Conservation (phyloP, 2,888 invertebrate genomes). For the Nesidiocoris tenuis region DNA sequence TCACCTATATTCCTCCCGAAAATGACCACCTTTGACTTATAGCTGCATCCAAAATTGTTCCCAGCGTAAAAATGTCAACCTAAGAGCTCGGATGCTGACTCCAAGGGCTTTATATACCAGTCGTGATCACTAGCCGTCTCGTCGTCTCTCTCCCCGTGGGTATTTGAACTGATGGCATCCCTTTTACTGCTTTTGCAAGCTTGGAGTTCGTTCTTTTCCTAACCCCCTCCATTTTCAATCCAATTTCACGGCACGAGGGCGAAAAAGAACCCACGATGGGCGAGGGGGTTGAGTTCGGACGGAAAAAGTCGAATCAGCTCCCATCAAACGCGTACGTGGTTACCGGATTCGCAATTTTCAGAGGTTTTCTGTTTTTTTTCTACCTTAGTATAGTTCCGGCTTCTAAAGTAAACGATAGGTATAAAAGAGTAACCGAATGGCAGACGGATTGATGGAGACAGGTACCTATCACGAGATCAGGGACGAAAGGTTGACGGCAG, state of each 20-base stretch:
- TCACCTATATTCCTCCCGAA: too few relatives aligned
- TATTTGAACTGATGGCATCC: not conserved
- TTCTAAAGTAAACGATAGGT: not conserved
- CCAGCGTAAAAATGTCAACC: too few relatives aligned
- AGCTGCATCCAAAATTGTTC: too few relatives aligned
- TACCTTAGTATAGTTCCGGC: not conserved
- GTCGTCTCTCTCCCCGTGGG: not conserved
- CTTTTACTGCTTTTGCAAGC: not conserved
- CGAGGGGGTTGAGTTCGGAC: not conserved
- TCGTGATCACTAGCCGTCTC: not conserved
- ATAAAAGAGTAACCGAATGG: not conserved
- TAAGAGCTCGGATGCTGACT: not conserved
- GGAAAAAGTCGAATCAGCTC: not conserved
- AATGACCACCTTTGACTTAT: too few relatives aligned
- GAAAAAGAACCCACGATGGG: not conserved
- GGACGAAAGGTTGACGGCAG: not conserved
- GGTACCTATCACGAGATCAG: not conserved
- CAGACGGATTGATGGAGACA: not conserved
- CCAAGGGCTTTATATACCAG: not conserved
- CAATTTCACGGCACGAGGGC: not conserved
- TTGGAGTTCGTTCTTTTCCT: not conserved
- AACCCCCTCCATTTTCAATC: not conserved
- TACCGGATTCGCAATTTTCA: not conserved
- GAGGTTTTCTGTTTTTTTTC: not conserved
- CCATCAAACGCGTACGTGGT: not conserved